Evolutionary conservation across 2,888 invertebrate genomes (phyloP), one percentile per base, ranked within the genome.

Genomic region (Harpagoxenus sublaevis): DNA sequence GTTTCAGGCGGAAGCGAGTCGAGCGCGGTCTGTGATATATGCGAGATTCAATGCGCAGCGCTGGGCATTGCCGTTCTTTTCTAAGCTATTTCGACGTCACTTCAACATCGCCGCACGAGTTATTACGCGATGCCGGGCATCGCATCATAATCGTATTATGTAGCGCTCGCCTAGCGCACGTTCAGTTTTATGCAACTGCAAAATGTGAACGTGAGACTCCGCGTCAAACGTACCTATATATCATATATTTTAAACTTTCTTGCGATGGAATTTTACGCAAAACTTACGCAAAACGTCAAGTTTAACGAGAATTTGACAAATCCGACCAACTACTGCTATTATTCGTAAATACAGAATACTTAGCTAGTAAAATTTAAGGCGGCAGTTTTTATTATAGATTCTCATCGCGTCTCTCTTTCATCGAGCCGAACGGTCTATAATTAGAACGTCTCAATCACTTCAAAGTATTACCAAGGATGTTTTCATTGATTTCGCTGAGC

Each of bases 1-100:
- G 86, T 91, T 91, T 86, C 87, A 88, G 71, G 63, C 90, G 90
- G 90, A 90, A 89, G 86, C 87, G 62, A 62, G 53, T 62, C 60
- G 75, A 53, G 62, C 45, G 35, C 35, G 51, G 28, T n/a, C 84
- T 57, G 83, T 66, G 66, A 74, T 75, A 77, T 77, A 75, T 23
- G 68, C 84, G 79, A 78, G 78, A 68, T 68, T 57, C 82, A 75
- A 74, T 55, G 73, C 63, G 55, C 62, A 51, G 62, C 42, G 39
- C 73, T 12, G 53, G 74, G 31, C 74, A 62, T 1, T 57, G 65
- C 63, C 28, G 63, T 65, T 78, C 78, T 66, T 78, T 78, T 78
- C 55, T 66, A 15, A 65, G 75, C 78, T 31, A 57, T 78, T 55
- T 57, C 78, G 66, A 78, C 78, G 66, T 78, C 78, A 68, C 66